Conservation (phyloP, 2,888 invertebrate species). For the Ophion costatus region DNA sequence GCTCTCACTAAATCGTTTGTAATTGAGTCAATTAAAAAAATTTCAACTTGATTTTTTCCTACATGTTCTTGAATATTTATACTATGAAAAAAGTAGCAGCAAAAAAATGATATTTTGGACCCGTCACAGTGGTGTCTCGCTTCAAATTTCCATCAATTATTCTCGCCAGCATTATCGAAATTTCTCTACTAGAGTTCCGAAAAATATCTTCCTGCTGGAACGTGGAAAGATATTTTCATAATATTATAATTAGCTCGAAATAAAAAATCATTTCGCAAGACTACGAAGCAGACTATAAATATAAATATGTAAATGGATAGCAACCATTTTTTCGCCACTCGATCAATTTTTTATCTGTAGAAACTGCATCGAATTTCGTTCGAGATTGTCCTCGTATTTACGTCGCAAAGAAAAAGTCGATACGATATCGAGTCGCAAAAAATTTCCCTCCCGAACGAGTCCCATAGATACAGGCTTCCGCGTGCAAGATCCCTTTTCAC, state of each 20-base stretch:
- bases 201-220: no score
- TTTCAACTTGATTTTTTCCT: no score
- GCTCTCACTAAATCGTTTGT: no score
- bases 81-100: no score
- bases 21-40: no score
- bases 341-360: conserved; percentile 3
- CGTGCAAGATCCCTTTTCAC: conserved; percentile 24
- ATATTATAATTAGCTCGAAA: neutral
- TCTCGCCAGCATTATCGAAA: no score
- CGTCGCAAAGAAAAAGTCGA: conserved; percentile 4
- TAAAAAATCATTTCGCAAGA: neutral
- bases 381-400: neutral
- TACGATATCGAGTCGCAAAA: conserved; percentile 26
- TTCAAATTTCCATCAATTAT: no score
- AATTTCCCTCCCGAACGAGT: neutral
- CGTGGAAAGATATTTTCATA: no score
- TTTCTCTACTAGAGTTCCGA: neutral
- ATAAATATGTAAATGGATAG: no score
- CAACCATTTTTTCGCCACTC: conserved; percentile 13
- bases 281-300: neutral
- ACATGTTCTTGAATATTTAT: no score
- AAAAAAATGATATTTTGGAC: no score
- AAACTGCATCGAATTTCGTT: neutral
- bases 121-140: no score
- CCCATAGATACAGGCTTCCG: conserved; percentile 13